A percentile compares a stretch with the other conserved stretches of the same genome.
Evolutionary conservation across 2,888 invertebrate genomes (phyloP).

Genomic region (Mactromeris polynyma): DNA sequence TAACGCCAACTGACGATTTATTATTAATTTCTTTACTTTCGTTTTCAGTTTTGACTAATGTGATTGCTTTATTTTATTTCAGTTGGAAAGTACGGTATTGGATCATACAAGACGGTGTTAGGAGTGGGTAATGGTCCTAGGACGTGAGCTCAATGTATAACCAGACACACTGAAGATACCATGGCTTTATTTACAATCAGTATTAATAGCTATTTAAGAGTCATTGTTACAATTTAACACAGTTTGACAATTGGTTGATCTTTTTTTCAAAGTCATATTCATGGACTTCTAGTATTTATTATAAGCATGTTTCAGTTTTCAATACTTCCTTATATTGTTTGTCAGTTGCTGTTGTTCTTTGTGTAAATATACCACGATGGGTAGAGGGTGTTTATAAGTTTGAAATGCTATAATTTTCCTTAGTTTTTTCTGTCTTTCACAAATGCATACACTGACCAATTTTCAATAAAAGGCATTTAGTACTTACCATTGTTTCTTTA

Average conservation of each 20-base stretch:
- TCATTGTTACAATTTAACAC: not conserved
- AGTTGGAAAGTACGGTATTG: slow-evolving; percentile 85
- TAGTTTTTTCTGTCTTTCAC: not conserved
- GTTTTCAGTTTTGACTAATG: not conserved
- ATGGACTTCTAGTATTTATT: not conserved
- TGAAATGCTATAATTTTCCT: not conserved
- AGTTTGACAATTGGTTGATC: not conserved
- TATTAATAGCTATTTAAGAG: not conserved
- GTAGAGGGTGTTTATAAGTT: slow-evolving; percentile 6
- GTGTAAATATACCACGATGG: not conserved
- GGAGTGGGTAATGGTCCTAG: slow-evolving; percentile 86
- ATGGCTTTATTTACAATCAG: slow-evolving; percentile 2
- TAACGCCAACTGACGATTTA: no score
- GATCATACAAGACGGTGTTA: slow-evolving; percentile 85
- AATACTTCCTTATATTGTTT: not conserved
- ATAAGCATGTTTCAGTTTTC: not conserved
- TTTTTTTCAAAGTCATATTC: not conserved
- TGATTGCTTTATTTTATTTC: slow-evolving; percentile 64
- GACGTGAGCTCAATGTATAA: slow-evolving; percentile 71
- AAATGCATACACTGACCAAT: slow-evolving; percentile 3
- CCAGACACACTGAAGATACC: not conserved
- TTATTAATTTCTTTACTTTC: not conserved
- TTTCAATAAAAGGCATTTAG: slow-evolving; percentile 15
- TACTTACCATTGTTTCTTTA: not conserved
- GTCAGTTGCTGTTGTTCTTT: not conserved